Percentiles rank a stretch among this genome's conserved stretches.
Conservation (phyloP, 2,797 vertebrate species). For the Cuniculus paca region DNA sequence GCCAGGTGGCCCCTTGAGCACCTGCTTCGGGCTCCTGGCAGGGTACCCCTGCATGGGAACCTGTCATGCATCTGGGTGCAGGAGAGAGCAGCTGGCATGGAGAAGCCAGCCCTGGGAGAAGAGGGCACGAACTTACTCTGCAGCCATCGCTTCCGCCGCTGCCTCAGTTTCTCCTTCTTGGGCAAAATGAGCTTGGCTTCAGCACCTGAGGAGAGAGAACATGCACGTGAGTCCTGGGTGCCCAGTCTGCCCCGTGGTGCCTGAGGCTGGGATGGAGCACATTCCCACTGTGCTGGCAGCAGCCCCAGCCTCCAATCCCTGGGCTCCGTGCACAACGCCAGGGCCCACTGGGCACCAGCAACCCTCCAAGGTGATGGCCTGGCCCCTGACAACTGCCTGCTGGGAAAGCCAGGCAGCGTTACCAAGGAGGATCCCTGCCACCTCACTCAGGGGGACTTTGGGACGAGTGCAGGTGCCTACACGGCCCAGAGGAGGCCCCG, state of each 20-base stretch:
- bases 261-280: neutral
- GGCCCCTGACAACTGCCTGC: neutral
- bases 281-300: neutral
- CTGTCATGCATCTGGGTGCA: neutral
- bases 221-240: neutral
- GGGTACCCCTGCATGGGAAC: neutral
- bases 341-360: too few species aligned
- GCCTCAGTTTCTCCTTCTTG: slow-evolving; percentile 90
- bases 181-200: slow-evolving; percentile 85
- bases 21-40: too few species aligned
- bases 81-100: neutral
- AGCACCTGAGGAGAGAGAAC: slow-evolving; percentile 78
- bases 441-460: neutral
- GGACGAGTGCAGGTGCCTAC: neutral
- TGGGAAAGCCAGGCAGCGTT: neutral
- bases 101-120: too few species aligned
- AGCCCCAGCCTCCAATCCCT: fast-evolving
- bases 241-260: too few species aligned
- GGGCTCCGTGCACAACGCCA: fast-evolving
- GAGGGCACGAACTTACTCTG: slow-evolving; percentile 87
- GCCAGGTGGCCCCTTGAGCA: neutral
- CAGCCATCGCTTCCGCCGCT: slow-evolving; percentile 88
- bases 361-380: fast-evolving
- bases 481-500: too few species aligned
- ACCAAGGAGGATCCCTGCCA: neutral